Evolutionary conservation across 2,113 vertebrate species (phyloP), one percentile per base, ranked within the genome.

Genomic region (Capricornis sumatraensis): DNA sequence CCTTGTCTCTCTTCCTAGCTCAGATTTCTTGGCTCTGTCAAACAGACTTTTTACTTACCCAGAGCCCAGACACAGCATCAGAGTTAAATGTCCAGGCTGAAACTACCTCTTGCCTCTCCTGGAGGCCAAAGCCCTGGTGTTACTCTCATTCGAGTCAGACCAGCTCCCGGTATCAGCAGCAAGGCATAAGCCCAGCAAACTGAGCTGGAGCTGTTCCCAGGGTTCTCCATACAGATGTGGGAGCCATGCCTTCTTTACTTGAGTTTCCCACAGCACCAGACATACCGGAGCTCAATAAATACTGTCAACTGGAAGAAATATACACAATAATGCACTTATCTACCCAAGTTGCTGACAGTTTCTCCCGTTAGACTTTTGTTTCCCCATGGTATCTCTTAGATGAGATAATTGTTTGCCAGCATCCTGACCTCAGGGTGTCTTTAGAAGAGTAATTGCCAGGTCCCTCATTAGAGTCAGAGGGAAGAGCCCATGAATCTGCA

Each of bases 211-310:
- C 13, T 10, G 55, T 8, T 33, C 2, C 16, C 64, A 0, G 12
- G 2, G 17, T 47, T 55, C 13, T 7, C 1, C 16, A 10, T 15
- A 28, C 7, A 19, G 43, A 21, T 28, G 4, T 7, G 6, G 43
- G 57, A 36, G 7, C n/a, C 36, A 30, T 0, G 0, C 30, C 33
- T 43, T n/a, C 1, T 50, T n/a, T 7, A 12, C 12, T 30, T 25
- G 27, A 28, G 43, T 78, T 58, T 62, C 83, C 55, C 3, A 43
- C 19, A 52, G 55, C 30, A 14, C 27, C 9, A 4, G 50, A 25
- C 50, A 52, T 3, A 15, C 28, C 5, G 5, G 17, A 47, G 47
- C 53, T 30, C 16, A 43, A 6, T 0, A n/a, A 81, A 71, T 30
- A 6, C 23, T 25, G 8, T 17, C 40, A 7, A 27, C 57, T 9